phyloP scores from a whole-genome alignment of 2,113 vertebrate genomes.

The Ochotona curzoniae region DNA sequence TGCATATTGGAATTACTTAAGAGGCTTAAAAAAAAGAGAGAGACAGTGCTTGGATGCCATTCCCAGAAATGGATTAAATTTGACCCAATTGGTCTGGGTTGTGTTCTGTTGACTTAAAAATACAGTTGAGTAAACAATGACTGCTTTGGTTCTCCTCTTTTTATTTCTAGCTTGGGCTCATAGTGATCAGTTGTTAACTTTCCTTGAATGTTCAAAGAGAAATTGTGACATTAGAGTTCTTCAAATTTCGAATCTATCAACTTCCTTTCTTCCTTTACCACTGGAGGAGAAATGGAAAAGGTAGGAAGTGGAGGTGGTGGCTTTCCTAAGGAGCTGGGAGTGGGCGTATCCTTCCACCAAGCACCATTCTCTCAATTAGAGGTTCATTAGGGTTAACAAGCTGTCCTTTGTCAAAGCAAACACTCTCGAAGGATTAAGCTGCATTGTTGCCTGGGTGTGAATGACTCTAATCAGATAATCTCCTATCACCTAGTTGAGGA shows the following conservation, averaged over 20 bases:
- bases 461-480: conserved; percentile 73
- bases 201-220: not conserved
- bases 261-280: not conserved
- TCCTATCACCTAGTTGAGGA: conserved; percentile 42
- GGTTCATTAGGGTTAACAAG: conserved; percentile 56
- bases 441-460: conserved; percentile 58
- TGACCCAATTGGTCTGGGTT: not conserved
- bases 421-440: conserved; percentile 50
- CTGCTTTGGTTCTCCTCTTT: not conserved
- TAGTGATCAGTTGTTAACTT: not conserved
- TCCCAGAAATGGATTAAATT: not conserved
- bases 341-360: not conserved
- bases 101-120: not conserved
- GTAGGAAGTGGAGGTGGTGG: no score
- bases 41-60: not conserved
- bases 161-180: not conserved
- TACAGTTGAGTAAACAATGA: not conserved
- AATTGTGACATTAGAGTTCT: not conserved
- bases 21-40: not conserved
- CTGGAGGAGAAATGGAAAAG: not conserved
- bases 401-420: conserved; percentile 62
- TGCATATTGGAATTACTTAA: not conserved
- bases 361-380: conserved; percentile 22
- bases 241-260: not conserved
- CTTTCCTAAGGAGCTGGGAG: not conserved